Base-by-base conservation (phyloP, 1,140 invertebrate species). In the Zaprionus capensis region DNA sequence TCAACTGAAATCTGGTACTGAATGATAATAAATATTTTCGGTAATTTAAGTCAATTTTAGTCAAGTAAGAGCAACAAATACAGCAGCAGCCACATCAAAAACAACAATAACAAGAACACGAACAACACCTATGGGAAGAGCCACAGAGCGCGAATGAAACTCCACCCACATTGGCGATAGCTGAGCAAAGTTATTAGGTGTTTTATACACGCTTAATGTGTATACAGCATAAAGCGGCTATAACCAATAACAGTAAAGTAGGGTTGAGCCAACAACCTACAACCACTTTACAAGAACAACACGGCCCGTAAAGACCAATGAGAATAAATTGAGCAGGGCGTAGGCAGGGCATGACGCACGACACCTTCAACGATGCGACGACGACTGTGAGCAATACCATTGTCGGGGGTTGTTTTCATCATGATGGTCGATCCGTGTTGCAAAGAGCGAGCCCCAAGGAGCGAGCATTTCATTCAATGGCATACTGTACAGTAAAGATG, bases 181-280 rank as follows among this genome's bases (percentile, higher is more conserved):
- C 20, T 41, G 38, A 41, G 66, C 41, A 70, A 70, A 81, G 71
- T 74, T 73, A 75, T 81, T 74, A 81, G 71, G 79, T 78, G 79
- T 78, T 81, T 81, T 78, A 75, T 78, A 73, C 79, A 66, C 62
- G 62, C 59, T 71, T 71, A 74, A 71, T 76, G 58, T 76, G 67
- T 76, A 81, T 76, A 79, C 67, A 79, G 63, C 20, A 62, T 59
- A 76, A 76, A 78, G 55, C 64, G 67, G 71, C 76, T 63, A 81
- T 79, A 81, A 81, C 79, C 79, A 81, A 81, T 81, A 78, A 81
- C 72, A 79, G 68, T 76, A 71, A 78, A 81, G 79, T 81, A 68
- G 76, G 76, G 72, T 81, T 76, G 72, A 71, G 51, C 61, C 72
- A 71, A 62, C 71, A 70, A 61, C 20, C 67, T 70, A 66, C 73